Base-by-base conservation (phyloP, 2,888 invertebrate genomes). In the Thera britannica region DNA sequence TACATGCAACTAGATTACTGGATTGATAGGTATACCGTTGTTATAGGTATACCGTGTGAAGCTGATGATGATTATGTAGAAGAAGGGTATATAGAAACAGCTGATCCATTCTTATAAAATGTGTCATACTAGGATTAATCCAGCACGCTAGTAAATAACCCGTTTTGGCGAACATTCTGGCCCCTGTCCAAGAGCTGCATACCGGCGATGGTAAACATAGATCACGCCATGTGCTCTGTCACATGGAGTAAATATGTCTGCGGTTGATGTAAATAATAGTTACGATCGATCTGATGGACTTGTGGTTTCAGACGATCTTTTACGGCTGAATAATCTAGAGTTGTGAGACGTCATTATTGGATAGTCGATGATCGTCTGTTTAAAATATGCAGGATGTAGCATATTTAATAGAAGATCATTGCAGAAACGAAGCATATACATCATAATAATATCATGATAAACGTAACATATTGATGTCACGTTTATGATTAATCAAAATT, bases 121-220 rank as follows among this genome's bases (percentile, higher is more conserved):
- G 41, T 34, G 54, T 41, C 56, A 67, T 52, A 4, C 51, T 61
- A 56, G 58, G 59, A 68, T 78, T 81, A 79, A 83, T 83, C 82
- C 83, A 83, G 75, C 81, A 79, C 72, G 78, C 79, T 82, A 69
- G 86, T 85, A 87, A 86, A 87, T 84, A 84, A 87, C 85, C 86
- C 83, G 81, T 83, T 87, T 85, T 83, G 85, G 83, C 83, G 70
- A 80, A 71, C 74, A 72, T 68, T 36, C 79, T 91, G 91, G 91
- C 89, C 72, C 0, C 3, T 46, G 51, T 82, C 91, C 90, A 92
- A 83, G 58, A 59, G 69, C 69, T 70, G 80, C 84, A 84, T 86
- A 79, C 84, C 83, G 70, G 71, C 72, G 74, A 71, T 80, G 74
- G 81, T 83, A 79, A 83, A 84, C 85, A 84, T 77, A 75, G 77